phyloP scores from a whole-genome alignment of 2,888 invertebrate genomes.

The Glaucopsyche alexis region DNA sequence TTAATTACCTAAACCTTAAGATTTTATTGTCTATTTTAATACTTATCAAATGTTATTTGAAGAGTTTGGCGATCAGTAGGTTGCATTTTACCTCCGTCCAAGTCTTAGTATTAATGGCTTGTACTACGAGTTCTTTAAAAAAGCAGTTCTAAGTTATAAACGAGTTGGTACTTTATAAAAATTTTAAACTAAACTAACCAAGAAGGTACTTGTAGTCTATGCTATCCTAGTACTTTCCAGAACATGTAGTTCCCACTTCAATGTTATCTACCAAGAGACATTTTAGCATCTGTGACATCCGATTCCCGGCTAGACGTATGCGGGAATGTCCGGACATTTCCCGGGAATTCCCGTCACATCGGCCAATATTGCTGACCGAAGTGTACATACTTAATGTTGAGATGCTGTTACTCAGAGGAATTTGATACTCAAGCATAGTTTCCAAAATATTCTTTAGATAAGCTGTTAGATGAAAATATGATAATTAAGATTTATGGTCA shows the following conservation, averaged over 20 bases:
- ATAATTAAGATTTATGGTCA: background rate
- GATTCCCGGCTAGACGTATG: conserved; percentile 1
- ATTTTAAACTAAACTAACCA: too few relatives aligned
- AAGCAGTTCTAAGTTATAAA: too few relatives aligned
- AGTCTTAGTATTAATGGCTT: too few relatives aligned
- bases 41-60: too few relatives aligned
- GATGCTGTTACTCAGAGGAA: conserved; percentile 11
- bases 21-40: too few relatives aligned
- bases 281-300: conserved; percentile 3
- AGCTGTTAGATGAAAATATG: too few relatives aligned
- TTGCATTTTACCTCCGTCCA: too few relatives aligned
- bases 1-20: too few relatives aligned
- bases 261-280: background rate
- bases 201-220: background rate
- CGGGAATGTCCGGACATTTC: conserved; percentile 5
- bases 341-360: conserved; percentile 14
- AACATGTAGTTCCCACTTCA: background rate
- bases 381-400: background rate
- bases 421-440: background rate
- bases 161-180: too few relatives aligned
- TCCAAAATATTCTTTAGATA: background rate
- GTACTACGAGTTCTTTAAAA: too few relatives aligned
- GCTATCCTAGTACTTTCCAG: background rate
- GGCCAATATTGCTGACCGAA: background rate
- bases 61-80: too few relatives aligned